A percentile compares a stretch with the other conserved stretches of the same genome.
phyloP scores from a whole-genome alignment of 1,140 invertebrate genomes.

The Cydia strobilella region DNA sequence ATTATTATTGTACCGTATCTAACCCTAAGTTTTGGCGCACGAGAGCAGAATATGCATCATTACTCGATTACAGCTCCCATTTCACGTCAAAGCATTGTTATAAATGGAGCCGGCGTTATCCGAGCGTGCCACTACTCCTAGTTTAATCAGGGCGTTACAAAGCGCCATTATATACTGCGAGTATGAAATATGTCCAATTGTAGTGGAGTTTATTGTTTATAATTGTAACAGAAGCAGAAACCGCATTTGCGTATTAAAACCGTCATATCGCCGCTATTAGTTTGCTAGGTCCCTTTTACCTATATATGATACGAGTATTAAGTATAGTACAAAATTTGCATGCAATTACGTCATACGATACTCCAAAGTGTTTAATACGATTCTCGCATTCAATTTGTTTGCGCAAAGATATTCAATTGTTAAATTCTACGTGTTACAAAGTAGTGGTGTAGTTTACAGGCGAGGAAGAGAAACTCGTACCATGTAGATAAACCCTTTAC shows the following conservation, averaged over 20 bases:
- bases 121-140: constrained; percentile 24
- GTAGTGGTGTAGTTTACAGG: not conserved
- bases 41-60: constrained; percentile 5
- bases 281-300: not conserved
- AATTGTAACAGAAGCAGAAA: constrained; percentile 6
- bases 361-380: not conserved
- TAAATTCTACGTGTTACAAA: not conserved
- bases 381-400: not conserved
- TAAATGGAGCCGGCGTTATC: constrained; percentile 9
- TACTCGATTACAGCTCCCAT: constrained; percentile 8
- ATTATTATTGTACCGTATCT: not conserved
- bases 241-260: not conserved
- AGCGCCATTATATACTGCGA: constrained; percentile 11
- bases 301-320: too few relatives aligned
- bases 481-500: not conserved
- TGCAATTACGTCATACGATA: not conserved
- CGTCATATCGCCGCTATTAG: not conserved
- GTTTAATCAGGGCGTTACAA: constrained; percentile 21
- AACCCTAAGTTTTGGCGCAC: not conserved
- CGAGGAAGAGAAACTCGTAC: too few relatives aligned
- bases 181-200: constrained; percentile 27
- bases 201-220: constrained; percentile 20
- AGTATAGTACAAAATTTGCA: not conserved
- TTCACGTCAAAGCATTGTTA: constrained; percentile 27
- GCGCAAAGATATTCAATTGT: not conserved